Evolutionary conservation across 2,113 vertebrate species (phyloP).

Genomic region (Regulus satrapa): DNA sequence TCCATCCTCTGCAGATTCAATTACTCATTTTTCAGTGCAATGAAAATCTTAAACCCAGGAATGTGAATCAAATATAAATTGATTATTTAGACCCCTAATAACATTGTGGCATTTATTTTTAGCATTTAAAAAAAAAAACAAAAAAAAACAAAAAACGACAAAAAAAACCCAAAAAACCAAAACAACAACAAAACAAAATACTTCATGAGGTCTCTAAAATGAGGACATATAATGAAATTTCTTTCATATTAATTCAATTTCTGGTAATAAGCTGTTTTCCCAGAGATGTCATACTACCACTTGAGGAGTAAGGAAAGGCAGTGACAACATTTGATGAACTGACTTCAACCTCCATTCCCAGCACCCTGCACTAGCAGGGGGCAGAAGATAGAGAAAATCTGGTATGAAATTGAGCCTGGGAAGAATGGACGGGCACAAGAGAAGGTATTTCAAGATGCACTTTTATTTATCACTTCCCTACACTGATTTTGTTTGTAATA

Average conservation of each 20-base stretch:
- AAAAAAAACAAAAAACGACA: too few species aligned
- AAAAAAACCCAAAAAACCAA: too few species aligned
- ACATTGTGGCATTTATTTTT: neutral
- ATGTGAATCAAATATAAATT: neutral
- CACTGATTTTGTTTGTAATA: neutral
- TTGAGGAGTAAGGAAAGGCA: neutral
- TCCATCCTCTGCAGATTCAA: neutral
- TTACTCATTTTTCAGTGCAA: neutral
- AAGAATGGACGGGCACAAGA: neutral
- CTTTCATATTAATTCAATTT: neutral
- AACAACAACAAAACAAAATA: too few species aligned
- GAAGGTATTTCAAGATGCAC: neutral
- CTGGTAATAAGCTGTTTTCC: neutral
- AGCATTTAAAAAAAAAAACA: neutral
- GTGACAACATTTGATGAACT: neutral
- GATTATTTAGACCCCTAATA: neutral
- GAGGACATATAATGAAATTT: neutral
- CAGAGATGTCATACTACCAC: neutral
- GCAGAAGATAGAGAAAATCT: neutral
- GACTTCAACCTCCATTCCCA: neutral
- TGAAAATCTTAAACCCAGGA: neutral
- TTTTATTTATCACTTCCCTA: neutral
- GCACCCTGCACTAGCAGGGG: fast-evolving
- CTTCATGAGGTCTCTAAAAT: too few species aligned
- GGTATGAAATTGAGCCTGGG: neutral